Evolutionary conservation across 2,888 invertebrate species (phyloP), one percentile per base, ranked within the genome.

Genomic region (Ceramica pisi): DNA sequence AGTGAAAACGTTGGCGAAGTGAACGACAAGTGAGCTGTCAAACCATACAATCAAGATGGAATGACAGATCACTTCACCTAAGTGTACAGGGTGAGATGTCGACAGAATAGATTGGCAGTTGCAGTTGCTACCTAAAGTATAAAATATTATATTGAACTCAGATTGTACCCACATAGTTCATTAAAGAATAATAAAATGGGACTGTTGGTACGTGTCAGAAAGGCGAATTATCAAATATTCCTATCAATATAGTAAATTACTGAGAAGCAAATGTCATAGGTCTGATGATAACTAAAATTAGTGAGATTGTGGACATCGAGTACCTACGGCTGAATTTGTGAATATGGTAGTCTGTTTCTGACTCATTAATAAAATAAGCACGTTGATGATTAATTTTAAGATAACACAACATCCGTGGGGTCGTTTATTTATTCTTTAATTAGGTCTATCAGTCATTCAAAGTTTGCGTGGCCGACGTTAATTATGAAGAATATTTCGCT

Each of bases 211-310:
- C 46, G 1, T 57, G 46, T 35, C 21, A 48, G 12, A 31, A 38
- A 77, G 21, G 48, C 46, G 35, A 56, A 19, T 16, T 69, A 69
- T 48, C 71, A 31, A 53, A 59, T 23, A 44, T 60, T 26, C 55
- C 23, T 21, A 55, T 50, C 16, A 26, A 50, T 61, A 14, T 16
- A 14, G 35, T 71, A 48, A 73, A 59, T 64, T 57, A 66, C 23
- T 46, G 26, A 61, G 67, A 68, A 55, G 1, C 53, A 63, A 81
- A 81, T 41, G 81, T 81, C 68, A 81, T 67, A 82, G 73, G 82
- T 68, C 35, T 26, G 0, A 46, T 19, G 81, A 80, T 83, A 76
- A 64, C 10, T 53, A 31, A 67, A 64, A 67, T 67, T 51, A 66
- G 68, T 60, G 68, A 66, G 68, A 83, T 81, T 76, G 51, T 50